phyloP scores from a whole-genome alignment of 2,797 vertebrate species.

The Pangasius djambal region DNA sequence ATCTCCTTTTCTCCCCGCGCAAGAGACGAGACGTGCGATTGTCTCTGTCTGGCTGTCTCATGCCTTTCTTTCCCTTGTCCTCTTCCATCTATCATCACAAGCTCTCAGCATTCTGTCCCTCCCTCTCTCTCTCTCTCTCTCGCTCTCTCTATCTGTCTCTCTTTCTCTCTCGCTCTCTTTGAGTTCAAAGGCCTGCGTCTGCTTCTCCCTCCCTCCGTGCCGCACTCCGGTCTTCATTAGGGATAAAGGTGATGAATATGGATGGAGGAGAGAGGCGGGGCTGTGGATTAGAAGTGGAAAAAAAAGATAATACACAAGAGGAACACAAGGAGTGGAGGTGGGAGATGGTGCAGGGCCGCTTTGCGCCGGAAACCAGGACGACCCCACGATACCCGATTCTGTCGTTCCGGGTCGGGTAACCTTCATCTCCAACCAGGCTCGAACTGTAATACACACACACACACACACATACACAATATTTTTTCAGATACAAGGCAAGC shows the following conservation, averaged over 20 bases:
- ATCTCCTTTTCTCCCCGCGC: slow-evolving; percentile 16
- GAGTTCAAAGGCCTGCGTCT: slow-evolving; percentile 34
- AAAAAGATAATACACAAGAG: not conserved
- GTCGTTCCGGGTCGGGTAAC: not conserved
- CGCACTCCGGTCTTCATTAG: slow-evolving; percentile 51
- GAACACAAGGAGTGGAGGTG: not conserved
- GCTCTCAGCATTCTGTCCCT: slow-evolving; percentile 16
- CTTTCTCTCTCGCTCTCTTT: slow-evolving; percentile 20
- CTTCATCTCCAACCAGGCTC: slow-evolving; percentile 13
- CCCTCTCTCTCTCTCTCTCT: slow-evolving; percentile 18
- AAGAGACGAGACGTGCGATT: slow-evolving; percentile 16
- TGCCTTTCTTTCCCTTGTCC: slow-evolving; percentile 47
- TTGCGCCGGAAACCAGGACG: not conserved
- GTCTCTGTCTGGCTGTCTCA: slow-evolving; percentile 34
- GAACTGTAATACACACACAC: slow-evolving; percentile 37
- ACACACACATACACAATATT: slow-evolving; percentile 13
- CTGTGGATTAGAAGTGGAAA: slow-evolving; percentile 49
- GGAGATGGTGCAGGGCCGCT: not conserved
- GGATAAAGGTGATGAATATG: slow-evolving; percentile 60
- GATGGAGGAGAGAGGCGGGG: slow-evolving; percentile 44
- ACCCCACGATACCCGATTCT: not conserved
- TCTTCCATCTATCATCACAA: slow-evolving; percentile 38
- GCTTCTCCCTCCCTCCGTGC: slow-evolving; percentile 29
- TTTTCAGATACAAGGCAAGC: slow-evolving; percentile 9
- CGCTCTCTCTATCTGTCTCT: not conserved